These are phyloP conservation scores for Microctenopoma lineatum DNA, from an alignment of 2,797 vertebrate species.

Conservation along the genomic window DNA sequence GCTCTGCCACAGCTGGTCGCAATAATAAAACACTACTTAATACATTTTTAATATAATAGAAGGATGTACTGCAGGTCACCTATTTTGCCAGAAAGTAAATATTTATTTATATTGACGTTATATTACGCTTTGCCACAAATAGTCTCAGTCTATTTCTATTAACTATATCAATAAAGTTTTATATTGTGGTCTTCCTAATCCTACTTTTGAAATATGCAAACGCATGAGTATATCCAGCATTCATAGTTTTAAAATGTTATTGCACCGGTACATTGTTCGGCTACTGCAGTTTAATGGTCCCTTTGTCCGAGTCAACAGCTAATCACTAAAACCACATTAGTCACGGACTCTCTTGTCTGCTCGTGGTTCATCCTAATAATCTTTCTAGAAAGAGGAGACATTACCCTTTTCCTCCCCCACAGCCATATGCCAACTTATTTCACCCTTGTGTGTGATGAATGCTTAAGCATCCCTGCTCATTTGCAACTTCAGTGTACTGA, in stretches of 20 bases:
- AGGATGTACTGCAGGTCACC: no score
- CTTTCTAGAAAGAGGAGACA: slow-evolving; percentile 60
- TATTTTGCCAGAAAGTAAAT: not conserved
- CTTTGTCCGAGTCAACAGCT: slow-evolving; percentile 40
- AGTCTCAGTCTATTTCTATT: no score
- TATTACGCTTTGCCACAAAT: no score
- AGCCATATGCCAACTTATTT: slow-evolving; percentile 60
- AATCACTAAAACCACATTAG: slow-evolving; percentile 50
- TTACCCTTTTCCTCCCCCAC: slow-evolving; percentile 64
- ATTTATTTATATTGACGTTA: no score
- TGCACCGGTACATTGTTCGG: not conserved
- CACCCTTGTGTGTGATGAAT: slow-evolving; percentile 49
- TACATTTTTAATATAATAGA: no score
- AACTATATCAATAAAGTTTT: no score
- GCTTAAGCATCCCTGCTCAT: slow-evolving; percentile 47
- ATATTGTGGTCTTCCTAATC: not conserved
- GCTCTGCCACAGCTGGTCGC: not conserved
- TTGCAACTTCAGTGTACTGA: slow-evolving; percentile 59
- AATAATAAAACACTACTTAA: no score
- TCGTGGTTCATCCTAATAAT: slow-evolving; percentile 62
- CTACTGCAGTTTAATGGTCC: slow-evolving; percentile 2
- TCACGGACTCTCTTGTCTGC: slow-evolving; percentile 32
- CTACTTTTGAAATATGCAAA: not conserved
- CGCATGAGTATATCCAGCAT: not conserved
- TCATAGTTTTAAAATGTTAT: not conserved